Evolutionary conservation across 1,140 invertebrate genomes (phyloP), one percentile per base, ranked within the genome.

Genomic region (Ruditapes philippinarum): DNA sequence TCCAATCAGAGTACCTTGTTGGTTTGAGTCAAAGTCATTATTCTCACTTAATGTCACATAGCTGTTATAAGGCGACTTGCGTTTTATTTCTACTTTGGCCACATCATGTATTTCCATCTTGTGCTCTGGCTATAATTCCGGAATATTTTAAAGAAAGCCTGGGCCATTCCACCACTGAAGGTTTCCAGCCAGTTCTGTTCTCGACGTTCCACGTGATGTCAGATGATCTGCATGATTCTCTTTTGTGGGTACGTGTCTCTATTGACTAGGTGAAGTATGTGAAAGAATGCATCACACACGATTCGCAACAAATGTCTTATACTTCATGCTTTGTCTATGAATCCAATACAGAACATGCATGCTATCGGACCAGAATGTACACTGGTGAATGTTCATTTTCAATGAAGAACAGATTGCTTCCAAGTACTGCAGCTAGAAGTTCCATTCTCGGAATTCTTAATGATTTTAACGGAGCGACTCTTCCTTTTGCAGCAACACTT

Each of bases 291-390:
- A 19, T 0, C 62, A 45, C 5, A 89, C 38, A 2, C 78, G 28
- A 60, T 82, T 89, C n/a, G 78, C 68, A 25, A 89, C 70, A 84
- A 84, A 84, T 9, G 80, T 7, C 31, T 83, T 83, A 28, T 65
- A 78, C 11, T 60, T 3, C 0, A 51, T 4, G 5, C 81, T 85
- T 54, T 54, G 54, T 38, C 42, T 74, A 9, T 57, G 33, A 25
- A 89, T 85, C 88, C 88, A 89, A 28, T 36, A 89, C 42, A 89
- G 80, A 51, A 89, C 88, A 73, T 85, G 79, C 88, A 89, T 89
- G 31, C 40, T 79, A 36, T 80, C 81, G n/a, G 88, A 38, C 88
- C 81, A 89, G 38, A 83, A 89, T 38, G 31, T 36, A n/a, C 31
- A 5, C 7, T 49, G 19, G 7, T 89, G 70, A 33, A 33, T 78